phyloP scores from a whole-genome alignment of 2,797 vertebrate species.

The Pseudochaenichthys georgianus region DNA sequence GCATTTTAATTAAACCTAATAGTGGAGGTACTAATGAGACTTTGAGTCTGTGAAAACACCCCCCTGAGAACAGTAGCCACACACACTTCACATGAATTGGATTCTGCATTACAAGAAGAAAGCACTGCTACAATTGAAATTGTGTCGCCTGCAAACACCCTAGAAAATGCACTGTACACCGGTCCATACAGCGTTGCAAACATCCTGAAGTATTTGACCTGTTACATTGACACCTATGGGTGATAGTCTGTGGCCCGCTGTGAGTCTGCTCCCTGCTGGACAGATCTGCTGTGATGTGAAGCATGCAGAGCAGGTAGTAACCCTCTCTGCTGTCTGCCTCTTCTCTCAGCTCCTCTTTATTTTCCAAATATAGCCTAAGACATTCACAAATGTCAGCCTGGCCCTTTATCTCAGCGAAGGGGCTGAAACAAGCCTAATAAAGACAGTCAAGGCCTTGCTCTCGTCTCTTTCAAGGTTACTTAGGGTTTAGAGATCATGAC shows the following conservation, averaged over 20 bases:
- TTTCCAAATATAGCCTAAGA: slow-evolving; percentile 49
- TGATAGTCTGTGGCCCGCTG: slow-evolving; percentile 35
- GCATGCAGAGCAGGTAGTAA: slow-evolving; percentile 22
- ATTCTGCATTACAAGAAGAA: slow-evolving; percentile 10
- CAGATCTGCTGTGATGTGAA: slow-evolving; percentile 52
- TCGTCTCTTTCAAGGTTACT: slow-evolving; percentile 14
- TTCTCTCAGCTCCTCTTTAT: slow-evolving; percentile 29
- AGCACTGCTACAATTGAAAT: not conserved
- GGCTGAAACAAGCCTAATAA: slow-evolving; percentile 26
- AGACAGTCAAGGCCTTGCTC: slow-evolving; percentile 12
- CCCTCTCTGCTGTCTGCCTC: slow-evolving; percentile 20
- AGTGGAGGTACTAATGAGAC: slow-evolving; percentile 36
- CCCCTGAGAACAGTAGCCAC: slow-evolving; percentile 15
- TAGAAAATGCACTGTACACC: slow-evolving; percentile 7
- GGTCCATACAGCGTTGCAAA: not conserved
- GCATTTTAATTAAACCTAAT: slow-evolving; percentile 57
- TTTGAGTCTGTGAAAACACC: slow-evolving; percentile 37
- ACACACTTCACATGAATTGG: not conserved
- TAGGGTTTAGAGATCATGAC: slow-evolving; percentile 22
- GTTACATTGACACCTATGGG: slow-evolving; percentile 25
- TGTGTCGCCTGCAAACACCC: slow-evolving; percentile 40
- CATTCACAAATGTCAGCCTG: slow-evolving; percentile 55
- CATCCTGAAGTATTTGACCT: slow-evolving; percentile 45
- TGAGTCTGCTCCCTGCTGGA: slow-evolving; percentile 77
- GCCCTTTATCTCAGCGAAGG: slow-evolving; percentile 23